Percentiles rank a stretch among this genome's conserved stretches.
phyloP scores from a whole-genome alignment of 2,888 invertebrate species.

The Polia nebulosa region DNA sequence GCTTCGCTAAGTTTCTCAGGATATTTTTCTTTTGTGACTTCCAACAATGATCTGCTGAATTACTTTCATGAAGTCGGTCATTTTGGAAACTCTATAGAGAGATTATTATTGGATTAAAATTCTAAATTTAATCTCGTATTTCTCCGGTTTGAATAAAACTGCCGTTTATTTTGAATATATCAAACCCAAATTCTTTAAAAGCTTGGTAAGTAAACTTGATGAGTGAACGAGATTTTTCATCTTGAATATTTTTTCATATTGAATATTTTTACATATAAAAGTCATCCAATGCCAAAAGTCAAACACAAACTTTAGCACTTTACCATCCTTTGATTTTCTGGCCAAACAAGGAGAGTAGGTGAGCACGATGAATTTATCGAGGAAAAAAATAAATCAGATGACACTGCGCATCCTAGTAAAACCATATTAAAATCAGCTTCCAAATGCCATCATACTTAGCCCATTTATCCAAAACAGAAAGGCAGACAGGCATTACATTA shows the following conservation, averaged over 20 bases:
- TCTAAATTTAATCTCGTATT: neutral
- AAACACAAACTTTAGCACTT: neutral
- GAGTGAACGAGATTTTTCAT: conserved; percentile 42
- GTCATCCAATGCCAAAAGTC: neutral
- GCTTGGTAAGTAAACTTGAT: conserved; percentile 38
- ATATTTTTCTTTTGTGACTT: too few relatives aligned
- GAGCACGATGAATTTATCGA: neutral
- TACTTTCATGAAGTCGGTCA: neutral
- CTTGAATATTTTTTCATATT: conserved; percentile 17
- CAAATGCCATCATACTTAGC: conserved; percentile 60
- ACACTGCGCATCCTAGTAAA: conserved; percentile 34
- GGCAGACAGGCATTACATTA: conserved; percentile 58
- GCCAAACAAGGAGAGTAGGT: neutral
- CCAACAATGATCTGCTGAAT: too few relatives aligned
- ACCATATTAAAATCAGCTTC: conserved; percentile 53
- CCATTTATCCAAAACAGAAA: conserved; percentile 62
- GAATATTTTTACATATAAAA: neutral
- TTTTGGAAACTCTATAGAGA: neutral
- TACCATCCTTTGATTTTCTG: neutral
- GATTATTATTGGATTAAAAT: neutral
- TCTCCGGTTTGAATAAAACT: neutral
- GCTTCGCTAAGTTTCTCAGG: neutral
- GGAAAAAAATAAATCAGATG: conserved; percentile 9
- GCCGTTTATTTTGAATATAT: conserved; percentile 25
- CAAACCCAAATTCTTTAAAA: conserved; percentile 1